These are phyloP conservation scores for Ornithoptera priamus DNA, from an alignment of 2,888 invertebrate species.

Conservation along the genomic window DNA sequence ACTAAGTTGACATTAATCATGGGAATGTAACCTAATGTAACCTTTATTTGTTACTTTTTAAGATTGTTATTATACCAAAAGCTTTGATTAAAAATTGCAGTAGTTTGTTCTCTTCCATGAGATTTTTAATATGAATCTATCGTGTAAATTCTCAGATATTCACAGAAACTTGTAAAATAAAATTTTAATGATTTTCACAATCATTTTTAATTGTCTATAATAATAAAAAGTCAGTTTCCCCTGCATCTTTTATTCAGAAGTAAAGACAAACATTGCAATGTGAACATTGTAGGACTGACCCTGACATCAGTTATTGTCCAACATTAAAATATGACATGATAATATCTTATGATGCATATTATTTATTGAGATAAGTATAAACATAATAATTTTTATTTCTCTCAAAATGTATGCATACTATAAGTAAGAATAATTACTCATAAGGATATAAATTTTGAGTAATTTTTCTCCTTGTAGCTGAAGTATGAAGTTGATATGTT, in stretches of 20 bases:
- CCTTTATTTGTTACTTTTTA: conserved; percentile 13
- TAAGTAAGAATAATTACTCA: too few species aligned
- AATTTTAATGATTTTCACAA: too few species aligned
- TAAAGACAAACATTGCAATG: too few species aligned
- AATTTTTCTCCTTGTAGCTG: not conserved
- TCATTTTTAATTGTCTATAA: too few species aligned
- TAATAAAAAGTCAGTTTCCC: too few species aligned
- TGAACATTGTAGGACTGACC: too few species aligned
- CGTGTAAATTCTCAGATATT: not conserved
- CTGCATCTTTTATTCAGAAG: too few species aligned
- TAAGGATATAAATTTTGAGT: too few species aligned
- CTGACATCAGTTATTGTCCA: too few species aligned
- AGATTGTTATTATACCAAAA: conserved; percentile 13
- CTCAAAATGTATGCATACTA: not conserved
- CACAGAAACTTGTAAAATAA: too few species aligned
- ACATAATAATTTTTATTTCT: not conserved
- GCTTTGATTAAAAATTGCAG: not conserved
- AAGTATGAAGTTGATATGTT: conserved; percentile 1
- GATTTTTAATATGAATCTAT: not conserved
- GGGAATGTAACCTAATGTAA: conserved; percentile 25
- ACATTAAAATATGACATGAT: not conserved
- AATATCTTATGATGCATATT: not conserved
- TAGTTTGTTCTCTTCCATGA: not conserved
- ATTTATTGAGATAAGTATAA: too few species aligned
- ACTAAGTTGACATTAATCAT: conserved; percentile 27